phyloP scores from a whole-genome alignment of 2,797 vertebrate species.

The Euthynnus affinis region DNA sequence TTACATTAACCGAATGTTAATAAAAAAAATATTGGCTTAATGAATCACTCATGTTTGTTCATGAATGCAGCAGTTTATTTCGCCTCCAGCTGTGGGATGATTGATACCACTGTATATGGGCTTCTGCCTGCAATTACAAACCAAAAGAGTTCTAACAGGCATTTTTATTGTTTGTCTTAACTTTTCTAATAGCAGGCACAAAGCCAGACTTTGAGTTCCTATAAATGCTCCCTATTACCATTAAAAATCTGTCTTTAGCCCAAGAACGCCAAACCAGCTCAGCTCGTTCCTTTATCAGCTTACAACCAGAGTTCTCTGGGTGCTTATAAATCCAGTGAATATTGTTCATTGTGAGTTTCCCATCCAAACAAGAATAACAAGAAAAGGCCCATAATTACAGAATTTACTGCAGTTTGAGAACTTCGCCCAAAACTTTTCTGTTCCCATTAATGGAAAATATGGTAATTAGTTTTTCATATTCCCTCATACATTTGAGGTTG shows the following conservation, averaged over 20 bases:
- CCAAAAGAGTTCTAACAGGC: constrained; percentile 62
- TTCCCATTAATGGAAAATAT: constrained; percentile 86
- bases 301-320: constrained; percentile 79
- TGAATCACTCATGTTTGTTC: constrained; percentile 62
- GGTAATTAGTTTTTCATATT: constrained; percentile 84
- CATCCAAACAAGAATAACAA: constrained; percentile 82
- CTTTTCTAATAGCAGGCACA: constrained; percentile 76
- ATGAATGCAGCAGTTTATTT: constrained; percentile 60
- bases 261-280: constrained; percentile 74
- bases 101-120: constrained; percentile 70
- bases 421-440: constrained; percentile 77
- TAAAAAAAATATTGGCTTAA: constrained; percentile 51
- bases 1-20: constrained; percentile 45
- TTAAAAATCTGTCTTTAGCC: constrained; percentile 80
- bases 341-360: constrained; percentile 79
- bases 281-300: constrained; percentile 83
- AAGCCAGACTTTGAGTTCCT: constrained; percentile 72
- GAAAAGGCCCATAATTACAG: constrained; percentile 82
- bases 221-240: constrained; percentile 81
- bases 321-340: constrained; percentile 82
- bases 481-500: constrained; percentile 76
- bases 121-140: constrained; percentile 69
- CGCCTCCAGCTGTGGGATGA: constrained; percentile 57
- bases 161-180: constrained; percentile 80
- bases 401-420: constrained; percentile 84